Conservation (phyloP, 35 echinoderm and acorn worm genomes). For the Ophioderma brevispina region DNA sequence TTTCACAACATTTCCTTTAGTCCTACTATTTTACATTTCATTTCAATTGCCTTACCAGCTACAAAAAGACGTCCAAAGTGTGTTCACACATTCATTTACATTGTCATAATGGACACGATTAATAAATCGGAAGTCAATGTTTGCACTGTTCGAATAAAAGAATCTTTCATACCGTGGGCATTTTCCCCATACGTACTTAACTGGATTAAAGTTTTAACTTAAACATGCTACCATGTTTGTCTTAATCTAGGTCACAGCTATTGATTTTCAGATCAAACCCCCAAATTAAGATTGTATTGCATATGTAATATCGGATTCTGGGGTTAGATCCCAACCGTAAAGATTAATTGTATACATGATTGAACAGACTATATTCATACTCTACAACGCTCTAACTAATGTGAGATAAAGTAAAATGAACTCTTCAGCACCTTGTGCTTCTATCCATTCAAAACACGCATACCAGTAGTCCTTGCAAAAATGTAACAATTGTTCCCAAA, state of each 20-base stretch:
- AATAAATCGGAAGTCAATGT: neutral
- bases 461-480: neutral
- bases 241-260: neutral
- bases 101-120: neutral
- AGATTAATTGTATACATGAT: neutral
- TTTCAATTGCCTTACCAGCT: neutral
- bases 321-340: neutral
- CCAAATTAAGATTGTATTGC: neutral
- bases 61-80: neutral
- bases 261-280: neutral
- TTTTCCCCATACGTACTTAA: neutral
- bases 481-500: neutral
- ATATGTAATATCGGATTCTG: slow-evolving; percentile 27
- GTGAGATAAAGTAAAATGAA: slow-evolving; percentile 14
- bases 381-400: slow-evolving; percentile 1
- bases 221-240: neutral
- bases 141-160: neutral
- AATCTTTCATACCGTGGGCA: neutral
- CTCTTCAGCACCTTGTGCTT: neutral
- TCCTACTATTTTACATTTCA: neutral
- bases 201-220: neutral
- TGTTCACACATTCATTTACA: neutral
- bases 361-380: neutral
- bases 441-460: slow-evolving; percentile 19
- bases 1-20: neutral